Percentiles rank a stretch among this genome's conserved stretches.
Evolutionary conservation across 2,797 vertebrate genomes (phyloP).

Genomic region (Enteromius viviparus): DNA sequence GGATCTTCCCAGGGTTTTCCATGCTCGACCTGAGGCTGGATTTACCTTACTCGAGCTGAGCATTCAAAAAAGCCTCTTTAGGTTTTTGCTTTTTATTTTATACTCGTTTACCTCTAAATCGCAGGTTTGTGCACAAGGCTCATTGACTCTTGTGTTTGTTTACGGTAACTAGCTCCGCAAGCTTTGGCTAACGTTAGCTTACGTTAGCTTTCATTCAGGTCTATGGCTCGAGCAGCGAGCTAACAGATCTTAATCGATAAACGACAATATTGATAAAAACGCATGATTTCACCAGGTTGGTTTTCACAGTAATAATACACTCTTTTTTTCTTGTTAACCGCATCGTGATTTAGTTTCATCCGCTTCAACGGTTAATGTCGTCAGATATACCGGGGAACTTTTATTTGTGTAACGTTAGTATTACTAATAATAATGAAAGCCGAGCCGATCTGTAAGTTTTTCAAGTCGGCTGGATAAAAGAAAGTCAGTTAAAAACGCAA

Average conservation of each 20-base stretch:
- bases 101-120: background rate
- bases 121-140: background rate
- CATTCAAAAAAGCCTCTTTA: background rate
- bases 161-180: conserved; percentile 11
- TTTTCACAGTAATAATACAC: background rate
- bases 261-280: background rate
- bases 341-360: background rate
- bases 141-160: conserved; percentile 26
- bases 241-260: conserved; percentile 3
- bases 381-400: background rate
- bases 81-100: background rate
- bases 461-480: background rate
- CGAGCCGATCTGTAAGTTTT: background rate
- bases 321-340: background rate
- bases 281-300: background rate
- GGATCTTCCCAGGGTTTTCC: conserved; percentile 24
- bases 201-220: conserved; percentile 40
- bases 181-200: conserved; percentile 28
- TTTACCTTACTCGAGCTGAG: background rate
- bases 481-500: background rate
- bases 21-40: background rate
- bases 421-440: background rate
- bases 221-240: background rate
- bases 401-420: background rate
- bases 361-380: background rate